Conservation (phyloP, 2,888 invertebrate genomes). For the Orthosia cruda region DNA sequence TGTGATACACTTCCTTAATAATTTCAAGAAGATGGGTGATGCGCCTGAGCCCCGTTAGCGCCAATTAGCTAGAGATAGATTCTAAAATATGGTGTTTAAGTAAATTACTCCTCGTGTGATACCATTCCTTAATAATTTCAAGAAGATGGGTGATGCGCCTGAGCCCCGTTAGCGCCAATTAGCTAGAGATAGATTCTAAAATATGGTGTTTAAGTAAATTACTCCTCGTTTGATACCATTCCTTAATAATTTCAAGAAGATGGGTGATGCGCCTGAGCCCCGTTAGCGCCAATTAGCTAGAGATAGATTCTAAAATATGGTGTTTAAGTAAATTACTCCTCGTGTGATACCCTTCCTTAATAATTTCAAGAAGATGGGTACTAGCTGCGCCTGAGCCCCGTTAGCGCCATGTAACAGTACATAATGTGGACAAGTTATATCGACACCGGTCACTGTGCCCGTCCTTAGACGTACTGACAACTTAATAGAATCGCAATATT, state of each 20-base stretch:
- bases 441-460: constrained; percentile 67
- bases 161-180: constrained; percentile 77
- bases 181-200: background rate
- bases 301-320: too few relatives aligned
- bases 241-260: too few relatives aligned
- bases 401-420: constrained; percentile 82
- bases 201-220: too few relatives aligned
- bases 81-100: background rate
- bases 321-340: too few relatives aligned
- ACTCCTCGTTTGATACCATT: too few relatives aligned
- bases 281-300: too few relatives aligned
- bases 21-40: too few relatives aligned
- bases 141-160: constrained; percentile 50
- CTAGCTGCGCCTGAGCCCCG: constrained; percentile 70
- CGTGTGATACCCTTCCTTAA: background rate
- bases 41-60: too few relatives aligned
- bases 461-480: constrained; percentile 63
- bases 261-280: too few relatives aligned
- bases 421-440: constrained; percentile 77
- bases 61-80: background rate
- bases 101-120: too few relatives aligned
- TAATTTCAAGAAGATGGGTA: constrained; percentile 41
- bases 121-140: constrained; percentile 12
- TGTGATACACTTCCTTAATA: too few relatives aligned
- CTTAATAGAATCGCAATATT: constrained; percentile 61